Percentiles rank a stretch among this genome's conserved stretches.
phyloP scores from a whole-genome alignment of 2,888 invertebrate genomes.

The Himalopsyche japonica region DNA sequence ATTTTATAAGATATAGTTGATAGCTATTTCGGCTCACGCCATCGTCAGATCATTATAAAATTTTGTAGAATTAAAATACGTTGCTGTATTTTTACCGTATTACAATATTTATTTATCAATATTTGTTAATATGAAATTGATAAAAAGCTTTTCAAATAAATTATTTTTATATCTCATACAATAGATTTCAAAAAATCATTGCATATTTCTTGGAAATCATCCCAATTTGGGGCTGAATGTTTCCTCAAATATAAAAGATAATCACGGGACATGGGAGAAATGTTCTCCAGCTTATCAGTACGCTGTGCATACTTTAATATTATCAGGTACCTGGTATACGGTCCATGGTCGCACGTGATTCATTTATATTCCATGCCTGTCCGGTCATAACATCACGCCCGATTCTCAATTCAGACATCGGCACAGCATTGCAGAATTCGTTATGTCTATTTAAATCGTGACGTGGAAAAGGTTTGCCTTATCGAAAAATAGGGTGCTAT shows the following conservation, averaged over 20 bases:
- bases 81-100: no score
- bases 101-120: no score
- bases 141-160: no score
- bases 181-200: no score
- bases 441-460: constrained; percentile 38
- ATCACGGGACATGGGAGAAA: constrained; percentile 22
- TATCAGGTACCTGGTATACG: not conserved
- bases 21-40: no score
- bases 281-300: not conserved
- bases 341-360: constrained; percentile 9
- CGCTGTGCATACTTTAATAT: not conserved
- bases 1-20: no score
- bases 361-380: constrained; percentile 34
- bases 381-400: constrained; percentile 36
- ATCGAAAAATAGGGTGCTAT: not conserved
- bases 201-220: no score
- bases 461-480: constrained; percentile 12
- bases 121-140: no score
- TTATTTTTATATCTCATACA: no score
- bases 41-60: no score
- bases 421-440: constrained; percentile 29
- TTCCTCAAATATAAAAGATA: constrained; percentile 25
- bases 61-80: no score
- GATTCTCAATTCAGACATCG: constrained; percentile 36
- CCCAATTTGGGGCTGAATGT: not conserved